A percentile compares a stretch with the other conserved stretches of the same genome.
phyloP scores from a whole-genome alignment of 1,140 invertebrate genomes.

The Lepeophtheirus salmonis region DNA sequence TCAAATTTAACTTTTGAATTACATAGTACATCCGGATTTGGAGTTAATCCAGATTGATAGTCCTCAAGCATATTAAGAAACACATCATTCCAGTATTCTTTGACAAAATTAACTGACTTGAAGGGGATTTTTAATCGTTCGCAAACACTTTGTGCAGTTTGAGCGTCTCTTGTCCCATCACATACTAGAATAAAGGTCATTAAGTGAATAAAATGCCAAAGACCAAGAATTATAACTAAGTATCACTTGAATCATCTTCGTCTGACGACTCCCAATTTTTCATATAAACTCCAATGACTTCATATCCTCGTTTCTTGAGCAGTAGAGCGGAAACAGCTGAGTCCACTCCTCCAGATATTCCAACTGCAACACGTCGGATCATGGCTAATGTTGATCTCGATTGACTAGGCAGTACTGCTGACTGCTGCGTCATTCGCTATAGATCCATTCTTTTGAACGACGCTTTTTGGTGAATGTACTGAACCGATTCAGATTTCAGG shows the following conservation, averaged over 20 bases:
- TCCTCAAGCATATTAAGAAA: conserved; percentile 65
- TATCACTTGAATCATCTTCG: conserved; percentile 37
- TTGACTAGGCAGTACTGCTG: no score
- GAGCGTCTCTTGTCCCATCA: conserved; percentile 38
- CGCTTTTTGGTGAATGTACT: no score
- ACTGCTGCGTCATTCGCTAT: no score
- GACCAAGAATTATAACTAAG: no score
- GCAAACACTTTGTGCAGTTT: conserved; percentile 66
- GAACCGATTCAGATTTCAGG: no score
- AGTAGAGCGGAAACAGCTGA: conserved; percentile 69
- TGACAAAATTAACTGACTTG: conserved; percentile 64
- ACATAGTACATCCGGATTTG: conserved; percentile 89
- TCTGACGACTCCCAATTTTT: conserved; percentile 79
- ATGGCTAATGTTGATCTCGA: no score
- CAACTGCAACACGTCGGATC: conserved; percentile 44
- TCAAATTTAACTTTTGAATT: conserved; percentile 87
- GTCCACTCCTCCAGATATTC: conserved; percentile 84
- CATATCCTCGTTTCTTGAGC: conserved; percentile 57
- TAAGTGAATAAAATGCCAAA: no score
- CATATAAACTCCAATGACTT: conserved; percentile 77
- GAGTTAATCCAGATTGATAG: conserved; percentile 65
- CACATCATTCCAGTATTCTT: conserved; percentile 92
- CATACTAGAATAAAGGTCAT: no score
- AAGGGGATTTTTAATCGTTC: conserved; percentile 50
- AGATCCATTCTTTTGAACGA: no score